Base-by-base conservation (phyloP, 2,888 invertebrate genomes). In the Hyposoter didymator region DNA sequence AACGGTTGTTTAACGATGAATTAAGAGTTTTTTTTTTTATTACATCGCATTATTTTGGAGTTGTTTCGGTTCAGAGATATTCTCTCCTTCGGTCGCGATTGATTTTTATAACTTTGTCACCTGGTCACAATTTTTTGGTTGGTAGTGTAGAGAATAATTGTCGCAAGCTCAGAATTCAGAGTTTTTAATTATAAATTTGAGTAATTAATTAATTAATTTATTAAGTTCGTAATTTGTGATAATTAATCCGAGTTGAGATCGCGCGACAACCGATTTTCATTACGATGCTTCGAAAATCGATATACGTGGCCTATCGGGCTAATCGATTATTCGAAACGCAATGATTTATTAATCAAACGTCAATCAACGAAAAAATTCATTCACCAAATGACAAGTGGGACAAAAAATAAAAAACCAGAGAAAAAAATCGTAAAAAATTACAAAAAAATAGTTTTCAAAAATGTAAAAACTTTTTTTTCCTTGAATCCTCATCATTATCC, bases 321-420 rank as follows among this genome's bases (percentile, higher is more conserved):
- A n/a, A n/a, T n/a, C n/a, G n/a, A n/a, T n/a, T n/a, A n/a, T n/a
- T 32, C n/a, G 19, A 49, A n/a, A 49, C 35, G 32, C 49, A 6
- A 49, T 52, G 39, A 55, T 73, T 73, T 47, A 73, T 39, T 73
- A 22, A 43, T 32, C 39, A 22, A 73, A 35, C 45, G 73, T 73
- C 7, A 14, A 55, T 73, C 55, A 39, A 66, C 52, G 32, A 80
- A 39, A 32, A 32, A 32, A 32, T 32, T 32, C 32, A 32, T n/a
- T 19, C 17, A 52, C n/a, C 0, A 19, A 52, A 19, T 19, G 52
- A 19, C 17, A 52, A 7, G 52, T 52, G 19, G n/a, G n/a, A 4
- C 19, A n/a, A n/a, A 19, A 28, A 28, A 59, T 59, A 22, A 6
- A 17, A 59, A 59, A 59, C 22, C 12, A 4, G 32, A 32, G 32